Evolutionary conservation across 2,888 invertebrate species (phyloP).

Genomic region (Malthinus seriepunctatus): DNA sequence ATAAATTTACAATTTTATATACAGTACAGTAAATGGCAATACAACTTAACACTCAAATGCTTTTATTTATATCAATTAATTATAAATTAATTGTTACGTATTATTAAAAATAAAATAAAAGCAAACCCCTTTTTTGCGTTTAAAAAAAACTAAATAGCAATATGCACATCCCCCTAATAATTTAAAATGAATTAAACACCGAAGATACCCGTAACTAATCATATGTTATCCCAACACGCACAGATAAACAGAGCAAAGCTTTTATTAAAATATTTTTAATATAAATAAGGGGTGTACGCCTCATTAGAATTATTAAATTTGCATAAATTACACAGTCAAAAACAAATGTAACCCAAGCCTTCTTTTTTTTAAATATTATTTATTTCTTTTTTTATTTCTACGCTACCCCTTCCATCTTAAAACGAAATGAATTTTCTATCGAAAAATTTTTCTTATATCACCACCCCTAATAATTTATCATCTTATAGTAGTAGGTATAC

Average conservation of each 20-base stretch:
- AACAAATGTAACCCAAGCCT: slow-evolving; percentile 10
- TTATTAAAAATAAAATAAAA: background rate
- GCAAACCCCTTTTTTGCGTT: background rate
- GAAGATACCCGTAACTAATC: slow-evolving; percentile 41
- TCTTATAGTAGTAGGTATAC: slow-evolving; percentile 17
- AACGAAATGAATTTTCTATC: slow-evolving; percentile 8
- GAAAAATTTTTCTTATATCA: no score
- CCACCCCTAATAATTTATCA: slow-evolving; percentile 2
- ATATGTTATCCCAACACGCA: slow-evolving; percentile 34
- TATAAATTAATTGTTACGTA: background rate
- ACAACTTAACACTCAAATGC: slow-evolving; percentile 6
- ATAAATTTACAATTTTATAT: slow-evolving; percentile 27
- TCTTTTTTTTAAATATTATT: background rate
- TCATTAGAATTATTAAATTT: slow-evolving; percentile 45
- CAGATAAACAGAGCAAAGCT: slow-evolving; percentile 35
- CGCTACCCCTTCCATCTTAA: background rate
- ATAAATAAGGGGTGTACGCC: slow-evolving; percentile 43
- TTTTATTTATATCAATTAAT: background rate
- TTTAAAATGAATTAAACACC: slow-evolving; percentile 32
- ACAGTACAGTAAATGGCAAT: slow-evolving; percentile 8
- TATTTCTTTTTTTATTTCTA: background rate
- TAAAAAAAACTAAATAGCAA: background rate
- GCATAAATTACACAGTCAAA: slow-evolving; percentile 40
- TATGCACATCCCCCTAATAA: slow-evolving; percentile 20
- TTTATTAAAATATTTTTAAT: slow-evolving; percentile 46